These are phyloP conservation scores for Cantharis flavilabris DNA, from an alignment of 2,888 invertebrate genomes.

Conservation along the genomic window DNA sequence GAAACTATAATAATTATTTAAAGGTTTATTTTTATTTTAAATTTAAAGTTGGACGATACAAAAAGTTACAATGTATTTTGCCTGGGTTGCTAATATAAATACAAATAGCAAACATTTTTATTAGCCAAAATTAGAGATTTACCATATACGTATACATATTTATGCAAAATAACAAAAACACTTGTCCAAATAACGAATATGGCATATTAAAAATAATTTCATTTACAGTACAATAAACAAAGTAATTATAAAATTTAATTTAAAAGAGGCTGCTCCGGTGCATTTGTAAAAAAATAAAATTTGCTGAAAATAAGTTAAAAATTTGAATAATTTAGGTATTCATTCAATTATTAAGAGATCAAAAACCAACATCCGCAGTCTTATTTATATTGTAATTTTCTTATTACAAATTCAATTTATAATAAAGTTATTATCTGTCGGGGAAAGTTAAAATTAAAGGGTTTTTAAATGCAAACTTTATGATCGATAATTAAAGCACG, in stretches of 20 bases:
- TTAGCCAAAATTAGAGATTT: not conserved
- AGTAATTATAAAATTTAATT: not conserved
- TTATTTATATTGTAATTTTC: constrained; percentile 17
- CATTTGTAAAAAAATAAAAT: not conserved
- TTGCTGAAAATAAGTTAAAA: not conserved
- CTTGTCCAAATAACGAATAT: not conserved
- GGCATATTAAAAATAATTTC: not conserved
- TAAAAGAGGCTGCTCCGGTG: not conserved
- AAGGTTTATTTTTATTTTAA: not conserved
- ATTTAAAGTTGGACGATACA: not conserved
- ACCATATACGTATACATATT: not conserved
- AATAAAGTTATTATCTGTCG: not conserved
- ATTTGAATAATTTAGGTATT: not conserved
- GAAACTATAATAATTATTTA: not conserved
- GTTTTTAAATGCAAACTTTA: not conserved
- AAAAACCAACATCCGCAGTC: not conserved
- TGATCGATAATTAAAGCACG: not conserved
- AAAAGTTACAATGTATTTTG: not conserved
- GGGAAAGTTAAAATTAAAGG: not conserved
- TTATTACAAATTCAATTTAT: constrained; percentile 11
- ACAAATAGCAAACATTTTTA: not conserved
- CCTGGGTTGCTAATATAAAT: not conserved
- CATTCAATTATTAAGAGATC: not conserved
- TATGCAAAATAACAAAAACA: not conserved
- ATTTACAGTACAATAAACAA: not conserved